These are phyloP conservation scores for Baronia brevicornis DNA, from an alignment of 2,888 invertebrate genomes.

Conservation along the genomic window DNA sequence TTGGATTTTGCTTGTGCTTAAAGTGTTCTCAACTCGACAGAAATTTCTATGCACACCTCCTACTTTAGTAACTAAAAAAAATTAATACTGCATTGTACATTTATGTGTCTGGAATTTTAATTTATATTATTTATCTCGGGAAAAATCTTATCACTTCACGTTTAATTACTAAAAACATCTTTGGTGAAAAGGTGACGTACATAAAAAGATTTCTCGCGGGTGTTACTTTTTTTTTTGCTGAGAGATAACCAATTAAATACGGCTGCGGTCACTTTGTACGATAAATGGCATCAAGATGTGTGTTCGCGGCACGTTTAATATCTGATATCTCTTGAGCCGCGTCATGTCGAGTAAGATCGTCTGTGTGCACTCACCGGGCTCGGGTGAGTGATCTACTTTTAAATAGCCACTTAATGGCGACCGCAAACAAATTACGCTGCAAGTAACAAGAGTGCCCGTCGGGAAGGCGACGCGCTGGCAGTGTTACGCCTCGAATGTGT, in stretches of 20 bases:
- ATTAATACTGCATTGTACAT: too few species aligned
- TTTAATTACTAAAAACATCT: conserved; percentile 4
- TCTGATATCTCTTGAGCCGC: conserved; percentile 59
- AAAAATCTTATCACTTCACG: neutral
- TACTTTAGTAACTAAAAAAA: too few species aligned
- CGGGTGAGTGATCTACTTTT: conserved; percentile 55
- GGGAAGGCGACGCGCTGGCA: conserved; percentile 18
- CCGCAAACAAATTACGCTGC: conserved; percentile 50
- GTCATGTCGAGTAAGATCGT: conserved; percentile 59
- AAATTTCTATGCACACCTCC: too few species aligned
- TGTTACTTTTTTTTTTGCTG: conserved; percentile 22
- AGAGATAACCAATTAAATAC: conserved; percentile 50
- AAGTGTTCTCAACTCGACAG: too few species aligned
- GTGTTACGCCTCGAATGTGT: too few species aligned
- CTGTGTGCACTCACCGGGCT: conserved; percentile 32
- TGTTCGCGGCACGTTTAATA: conserved; percentile 46
- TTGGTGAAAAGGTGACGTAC: conserved; percentile 13
- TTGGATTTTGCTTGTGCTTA: too few species aligned
- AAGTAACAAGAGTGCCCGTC: conserved; percentile 31
- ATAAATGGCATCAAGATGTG: conserved; percentile 52
- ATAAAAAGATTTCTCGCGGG: conserved; percentile 19
- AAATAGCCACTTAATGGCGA: conserved; percentile 50
- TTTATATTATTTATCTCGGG: neutral
- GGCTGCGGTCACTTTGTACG: conserved; percentile 40
- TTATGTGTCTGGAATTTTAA: too few species aligned